A percentile compares a stretch with the other conserved stretches of the same genome.
These are phyloP conservation scores for Thalpophila matura DNA, from an alignment of 2,888 invertebrate genomes.

Conservation along the genomic window DNA sequence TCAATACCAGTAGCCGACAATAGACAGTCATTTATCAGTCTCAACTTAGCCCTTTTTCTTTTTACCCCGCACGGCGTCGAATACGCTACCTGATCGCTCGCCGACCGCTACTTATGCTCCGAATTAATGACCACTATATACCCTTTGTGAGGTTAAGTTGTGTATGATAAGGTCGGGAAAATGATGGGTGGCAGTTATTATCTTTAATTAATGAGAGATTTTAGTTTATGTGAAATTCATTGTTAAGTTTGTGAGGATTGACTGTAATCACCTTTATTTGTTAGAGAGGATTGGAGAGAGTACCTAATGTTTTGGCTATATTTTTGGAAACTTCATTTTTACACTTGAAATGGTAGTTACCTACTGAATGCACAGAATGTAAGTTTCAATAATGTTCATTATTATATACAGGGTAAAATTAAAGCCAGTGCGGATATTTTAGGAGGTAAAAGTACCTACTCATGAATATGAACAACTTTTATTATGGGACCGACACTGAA, in stretches of 20 bases:
- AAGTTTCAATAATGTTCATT: no score
- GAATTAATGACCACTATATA: constrained; percentile 65
- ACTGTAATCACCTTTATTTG: constrained; percentile 29
- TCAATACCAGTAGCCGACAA: constrained; percentile 73
- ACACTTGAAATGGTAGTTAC: constrained; percentile 1
- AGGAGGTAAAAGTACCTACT: no score
- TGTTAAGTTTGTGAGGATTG: constrained; percentile 41
- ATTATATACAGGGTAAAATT: no score
- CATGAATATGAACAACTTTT: no score
- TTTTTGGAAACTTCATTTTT: no score
- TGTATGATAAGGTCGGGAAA: constrained; percentile 59
- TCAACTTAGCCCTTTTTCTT: constrained; percentile 65
- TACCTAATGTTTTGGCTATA: no score
- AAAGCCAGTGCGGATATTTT: no score
- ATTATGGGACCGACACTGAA: no score
- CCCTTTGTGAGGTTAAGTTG: constrained; percentile 57
- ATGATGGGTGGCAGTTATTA: constrained; percentile 60
- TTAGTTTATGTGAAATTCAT: constrained; percentile 52
- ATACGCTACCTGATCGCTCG: constrained; percentile 69
- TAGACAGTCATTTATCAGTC: constrained; percentile 71
- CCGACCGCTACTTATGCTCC: constrained; percentile 62
- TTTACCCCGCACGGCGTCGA: constrained; percentile 59
- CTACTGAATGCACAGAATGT: no score
- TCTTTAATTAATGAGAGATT: constrained; percentile 52
- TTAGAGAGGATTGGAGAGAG: background rate